These are phyloP conservation scores for Zalophus californianus DNA, from an alignment of 2,797 vertebrate genomes.

Conservation along the genomic window DNA sequence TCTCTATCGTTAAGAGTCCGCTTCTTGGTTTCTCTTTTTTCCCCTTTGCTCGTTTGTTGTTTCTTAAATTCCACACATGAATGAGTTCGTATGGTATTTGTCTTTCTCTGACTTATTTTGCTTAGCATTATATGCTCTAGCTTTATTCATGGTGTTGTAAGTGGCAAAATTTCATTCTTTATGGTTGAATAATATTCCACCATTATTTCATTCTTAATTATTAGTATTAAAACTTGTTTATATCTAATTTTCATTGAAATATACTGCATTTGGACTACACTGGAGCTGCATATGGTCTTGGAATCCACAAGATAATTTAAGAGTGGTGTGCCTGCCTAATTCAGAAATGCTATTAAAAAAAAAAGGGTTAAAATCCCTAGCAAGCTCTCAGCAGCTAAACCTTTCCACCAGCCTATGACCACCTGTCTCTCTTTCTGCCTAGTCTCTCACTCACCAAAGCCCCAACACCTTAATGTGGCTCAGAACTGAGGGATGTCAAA, in stretches of 20 bases:
- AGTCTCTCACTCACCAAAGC: neutral
- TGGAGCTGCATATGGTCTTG: neutral
- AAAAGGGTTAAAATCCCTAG: neutral
- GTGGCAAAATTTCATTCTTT: neutral
- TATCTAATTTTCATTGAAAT: slow-evolving; percentile 17
- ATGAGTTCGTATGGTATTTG: neutral
- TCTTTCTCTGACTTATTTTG: neutral
- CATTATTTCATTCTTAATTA: neutral
- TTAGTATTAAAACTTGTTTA: neutral
- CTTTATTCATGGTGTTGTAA: neutral
- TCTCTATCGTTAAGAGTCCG: neutral
- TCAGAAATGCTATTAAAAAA: neutral
- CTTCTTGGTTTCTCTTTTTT: neutral
- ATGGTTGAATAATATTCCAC: neutral
- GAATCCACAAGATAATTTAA: neutral
- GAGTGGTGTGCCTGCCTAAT: neutral
- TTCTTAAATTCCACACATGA: neutral
- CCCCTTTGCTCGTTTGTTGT: neutral
- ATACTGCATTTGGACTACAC: neutral
- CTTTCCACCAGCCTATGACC: neutral
- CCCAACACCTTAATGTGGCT: neutral
- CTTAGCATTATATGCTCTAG: neutral
- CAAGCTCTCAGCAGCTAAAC: neutral
- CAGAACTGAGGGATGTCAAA: neutral
- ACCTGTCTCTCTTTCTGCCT: neutral